A percentile compares a stretch with the other conserved stretches of the same genome.
phyloP scores from a whole-genome alignment of 2,888 invertebrate genomes.

The Bugulina stolonifera region DNA sequence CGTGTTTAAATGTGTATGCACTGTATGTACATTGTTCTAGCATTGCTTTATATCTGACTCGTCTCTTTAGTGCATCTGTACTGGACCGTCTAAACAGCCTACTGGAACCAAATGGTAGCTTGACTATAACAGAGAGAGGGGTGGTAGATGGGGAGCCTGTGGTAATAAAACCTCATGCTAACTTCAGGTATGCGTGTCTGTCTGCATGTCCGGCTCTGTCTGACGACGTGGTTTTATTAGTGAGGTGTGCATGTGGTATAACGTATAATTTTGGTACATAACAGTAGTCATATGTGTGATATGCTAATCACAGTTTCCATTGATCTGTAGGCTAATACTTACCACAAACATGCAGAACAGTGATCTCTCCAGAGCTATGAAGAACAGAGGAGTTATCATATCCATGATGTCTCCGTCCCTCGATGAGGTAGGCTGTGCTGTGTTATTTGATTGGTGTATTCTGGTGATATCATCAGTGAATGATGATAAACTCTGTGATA shows the following conservation, averaged over 20 bases:
- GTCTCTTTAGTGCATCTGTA: conserved; percentile 70
- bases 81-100: conserved; percentile 91
- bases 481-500: not conserved
- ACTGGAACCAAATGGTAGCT: conserved; percentile 82
- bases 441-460: not conserved
- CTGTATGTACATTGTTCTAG: too few relatives aligned
- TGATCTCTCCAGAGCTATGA: conserved; percentile 94
- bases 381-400: conserved; percentile 93
- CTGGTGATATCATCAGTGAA: not conserved
- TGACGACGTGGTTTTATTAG: too few relatives aligned
- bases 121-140: conserved; percentile 86
- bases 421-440: not conserved
- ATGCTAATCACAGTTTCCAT: too few relatives aligned
- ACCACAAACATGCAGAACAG: conserved; percentile 92
- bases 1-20: too few relatives aligned
- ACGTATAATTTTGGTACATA: too few relatives aligned
- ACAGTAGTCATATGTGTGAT: too few relatives aligned
- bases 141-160: conserved; percentile 68
- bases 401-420: conserved; percentile 53
- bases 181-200: conserved; percentile 75
- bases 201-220: too few relatives aligned
- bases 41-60: not conserved
- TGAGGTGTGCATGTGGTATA: too few relatives aligned
- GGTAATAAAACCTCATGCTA: conserved; percentile 73
- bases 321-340: conserved; percentile 68